Percentiles rank a stretch among this genome's conserved stretches.
Conservation (phyloP, 2,797 vertebrate genomes). For the Trachops cirrhosus region DNA sequence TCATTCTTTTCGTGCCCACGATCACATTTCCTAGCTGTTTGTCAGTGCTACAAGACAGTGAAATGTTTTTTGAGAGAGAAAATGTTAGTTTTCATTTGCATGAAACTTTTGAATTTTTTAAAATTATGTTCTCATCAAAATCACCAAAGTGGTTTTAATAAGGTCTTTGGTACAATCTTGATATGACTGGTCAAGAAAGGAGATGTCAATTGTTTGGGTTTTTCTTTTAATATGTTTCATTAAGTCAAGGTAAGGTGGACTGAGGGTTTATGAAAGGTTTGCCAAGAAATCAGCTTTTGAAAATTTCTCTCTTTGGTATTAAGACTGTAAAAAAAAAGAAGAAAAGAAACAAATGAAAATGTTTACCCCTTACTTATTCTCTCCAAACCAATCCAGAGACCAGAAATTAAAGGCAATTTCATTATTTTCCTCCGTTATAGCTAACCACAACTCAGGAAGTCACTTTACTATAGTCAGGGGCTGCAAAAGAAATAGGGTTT, state of each 20-base stretch:
- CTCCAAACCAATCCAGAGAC: background rate
- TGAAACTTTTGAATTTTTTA: background rate
- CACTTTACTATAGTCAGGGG: background rate
- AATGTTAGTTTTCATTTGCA: background rate
- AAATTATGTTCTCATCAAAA: background rate
- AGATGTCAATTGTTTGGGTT: background rate
- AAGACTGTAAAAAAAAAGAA: background rate
- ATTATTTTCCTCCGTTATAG: conserved; percentile 27
- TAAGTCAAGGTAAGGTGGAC: background rate
- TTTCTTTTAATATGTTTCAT: background rate
- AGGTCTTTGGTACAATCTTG: background rate
- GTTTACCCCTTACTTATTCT: background rate
- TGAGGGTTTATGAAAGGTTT: background rate
- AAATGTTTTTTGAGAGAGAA: background rate
- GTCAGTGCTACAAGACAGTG: background rate
- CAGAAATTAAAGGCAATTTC: conserved; percentile 1
- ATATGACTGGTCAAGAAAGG: background rate
- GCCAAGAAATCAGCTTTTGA: background rate
- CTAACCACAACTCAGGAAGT: conserved; percentile 49
- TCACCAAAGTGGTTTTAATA: background rate
- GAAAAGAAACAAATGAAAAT: background rate
- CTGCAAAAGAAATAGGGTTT: background rate
- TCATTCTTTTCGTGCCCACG: background rate
- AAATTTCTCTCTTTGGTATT: background rate
- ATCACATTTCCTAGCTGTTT: background rate